Evolutionary conservation across 2,113 vertebrate species (phyloP), one percentile per base, ranked within the genome.

Genomic region (Halichoeres trimaculatus): DNA sequence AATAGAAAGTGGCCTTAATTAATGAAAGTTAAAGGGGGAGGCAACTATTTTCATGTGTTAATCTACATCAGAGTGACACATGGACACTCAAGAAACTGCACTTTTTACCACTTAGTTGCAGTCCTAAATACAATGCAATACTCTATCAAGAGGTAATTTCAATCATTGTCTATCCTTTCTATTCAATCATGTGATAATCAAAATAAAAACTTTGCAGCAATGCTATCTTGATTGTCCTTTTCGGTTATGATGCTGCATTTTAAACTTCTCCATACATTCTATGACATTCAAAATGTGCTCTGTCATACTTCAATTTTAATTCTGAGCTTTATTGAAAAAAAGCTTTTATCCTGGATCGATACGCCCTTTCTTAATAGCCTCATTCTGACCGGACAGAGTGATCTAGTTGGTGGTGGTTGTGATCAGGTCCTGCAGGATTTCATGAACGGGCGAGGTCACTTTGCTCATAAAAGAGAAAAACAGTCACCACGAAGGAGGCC

Each of bases 401-500:
- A 71, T 59, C 77, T 70, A 45, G 51, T 41, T 58, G 51, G n/a
- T 20, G 2, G 41, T 26, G 35, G 79, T 43, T n/a, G 24, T 71
- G 40, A 78, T 69, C 70, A 53, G 59, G 73, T 74, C 58, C 55
- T 64, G 47, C 41, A 61, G 60, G 54, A 84, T 80, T 72, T 71
- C 72, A 69, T 58, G 24, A 63, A 17, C 1, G 9, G 72, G 45
- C 66, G 55, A 74, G 81, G 82, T 86, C 71, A 87, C 45, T 61
- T 59, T 47, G 45, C 53, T 61, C 68, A 77, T 86, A 38, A 75
- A 83, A 56, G 41, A 72, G 51, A 72, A 17, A 61, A 81, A 77
- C 55, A 70, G 4, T 40, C 40, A 48, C 55, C 50, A 43, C 12
- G 54, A 45, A 74, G 56, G 48, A 61, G 47, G 63, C 50, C 63